These are phyloP conservation scores for Actenoides hombroni DNA, from an alignment of 2,113 vertebrate genomes.

Conservation along the genomic window DNA sequence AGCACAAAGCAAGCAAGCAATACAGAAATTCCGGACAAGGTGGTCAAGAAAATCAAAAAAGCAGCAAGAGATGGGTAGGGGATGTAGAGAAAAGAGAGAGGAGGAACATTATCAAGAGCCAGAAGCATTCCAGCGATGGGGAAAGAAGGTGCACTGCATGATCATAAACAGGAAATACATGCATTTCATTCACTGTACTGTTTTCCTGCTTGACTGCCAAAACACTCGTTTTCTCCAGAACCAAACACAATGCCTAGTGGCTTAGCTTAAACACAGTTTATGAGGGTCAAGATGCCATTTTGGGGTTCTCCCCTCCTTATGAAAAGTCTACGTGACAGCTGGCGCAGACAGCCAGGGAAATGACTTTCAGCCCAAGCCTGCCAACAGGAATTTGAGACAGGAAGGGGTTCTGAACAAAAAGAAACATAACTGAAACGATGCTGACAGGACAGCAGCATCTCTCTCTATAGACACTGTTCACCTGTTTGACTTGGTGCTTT, in stretches of 20 bases:
- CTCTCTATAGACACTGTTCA: neutral
- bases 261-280: neutral
- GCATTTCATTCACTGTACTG: neutral
- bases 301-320: neutral
- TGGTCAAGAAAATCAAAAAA: neutral
- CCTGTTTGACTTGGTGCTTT: neutral
- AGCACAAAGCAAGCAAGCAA: neutral
- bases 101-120: neutral
- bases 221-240: neutral
- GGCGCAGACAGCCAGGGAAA: neutral
- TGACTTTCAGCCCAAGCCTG: neutral
- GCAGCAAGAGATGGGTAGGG: neutral
- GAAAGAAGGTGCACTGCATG: neutral
- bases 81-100: neutral
- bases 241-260: neutral
- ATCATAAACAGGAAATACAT: constrained; percentile 25
- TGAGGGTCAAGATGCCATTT: neutral
- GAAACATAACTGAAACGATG: neutral
- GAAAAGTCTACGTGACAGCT: neutral
- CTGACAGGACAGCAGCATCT: neutral
- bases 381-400: neutral
- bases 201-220: constrained; percentile 9
- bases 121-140: neutral
- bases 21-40: constrained; percentile 1
- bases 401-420: neutral